Evolutionary conservation across 2,797 vertebrate species (phyloP).

Genomic region (Galaxias olidus): DNA sequence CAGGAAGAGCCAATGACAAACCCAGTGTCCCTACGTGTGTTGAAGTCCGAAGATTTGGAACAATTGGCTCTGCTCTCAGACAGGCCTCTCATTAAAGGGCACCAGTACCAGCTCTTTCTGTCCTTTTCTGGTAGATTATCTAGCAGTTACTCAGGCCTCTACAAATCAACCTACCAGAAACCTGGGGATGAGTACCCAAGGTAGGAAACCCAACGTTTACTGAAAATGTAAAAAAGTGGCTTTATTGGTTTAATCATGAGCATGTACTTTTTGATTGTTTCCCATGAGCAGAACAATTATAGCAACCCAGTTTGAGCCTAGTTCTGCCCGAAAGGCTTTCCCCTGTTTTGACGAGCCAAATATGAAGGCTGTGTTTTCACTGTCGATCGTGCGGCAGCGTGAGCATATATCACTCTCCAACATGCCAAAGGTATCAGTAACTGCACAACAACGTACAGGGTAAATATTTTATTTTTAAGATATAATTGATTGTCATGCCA

Average conservation of each 20-base stretch:
- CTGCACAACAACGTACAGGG: background rate
- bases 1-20: background rate
- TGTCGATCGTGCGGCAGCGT: conserved; percentile 8
- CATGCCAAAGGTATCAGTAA: conserved; percentile 25
- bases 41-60: conserved; percentile 14
- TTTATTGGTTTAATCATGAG: background rate
- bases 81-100: conserved; percentile 7
- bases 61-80: conserved; percentile 21
- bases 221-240: too few relatives aligned
- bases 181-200: conserved; percentile 6
- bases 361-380: conserved; percentile 31
- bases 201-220: background rate
- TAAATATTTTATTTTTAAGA: background rate
- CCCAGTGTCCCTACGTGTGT: conserved; percentile 2
- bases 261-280: background rate
- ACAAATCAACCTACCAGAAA: conserved; percentile 23
- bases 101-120: conserved; percentile 20
- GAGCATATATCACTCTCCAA: conserved; percentile 25
- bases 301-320: conserved; percentile 28
- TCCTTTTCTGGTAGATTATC: conserved; percentile 22
- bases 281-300: conserved; percentile 2
- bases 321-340: conserved; percentile 22
- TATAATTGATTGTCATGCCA: background rate
- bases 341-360: conserved; percentile 37
- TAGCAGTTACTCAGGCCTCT: conserved; percentile 22